phyloP scores from a whole-genome alignment of 2,113 vertebrate genomes.

The Mobula hypostoma region DNA sequence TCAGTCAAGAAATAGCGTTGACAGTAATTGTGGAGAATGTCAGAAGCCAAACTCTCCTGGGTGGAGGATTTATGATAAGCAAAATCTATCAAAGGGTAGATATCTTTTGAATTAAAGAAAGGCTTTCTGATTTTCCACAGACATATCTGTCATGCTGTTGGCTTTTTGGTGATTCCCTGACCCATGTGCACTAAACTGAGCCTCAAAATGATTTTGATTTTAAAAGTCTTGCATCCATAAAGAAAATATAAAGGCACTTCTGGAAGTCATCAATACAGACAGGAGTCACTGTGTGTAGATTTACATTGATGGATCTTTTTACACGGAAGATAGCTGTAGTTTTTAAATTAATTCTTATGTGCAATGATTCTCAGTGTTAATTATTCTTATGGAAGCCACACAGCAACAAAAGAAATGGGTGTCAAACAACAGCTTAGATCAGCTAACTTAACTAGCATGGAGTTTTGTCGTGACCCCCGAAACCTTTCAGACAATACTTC shows the following conservation, averaged over 20 bases:
- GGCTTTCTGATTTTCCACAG: not conserved
- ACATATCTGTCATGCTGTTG: not conserved
- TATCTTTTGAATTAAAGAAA: not conserved
- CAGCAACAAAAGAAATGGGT: not conserved
- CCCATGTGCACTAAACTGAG: not conserved
- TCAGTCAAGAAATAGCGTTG: constrained; percentile 2
- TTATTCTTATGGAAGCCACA: not conserved
- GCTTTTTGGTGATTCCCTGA: not conserved
- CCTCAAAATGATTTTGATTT: not conserved
- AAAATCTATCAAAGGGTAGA: not conserved
- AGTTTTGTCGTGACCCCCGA: too few relatives aligned
- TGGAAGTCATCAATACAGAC: not conserved
- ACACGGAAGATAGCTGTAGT: not conserved
- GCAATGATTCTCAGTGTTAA: not conserved
- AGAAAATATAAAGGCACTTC: not conserved
- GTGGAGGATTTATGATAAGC: not conserved
- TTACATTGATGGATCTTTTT: not conserved
- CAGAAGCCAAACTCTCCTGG: not conserved
- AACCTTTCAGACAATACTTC: not conserved
- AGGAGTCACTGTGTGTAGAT: not conserved
- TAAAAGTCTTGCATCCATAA: not conserved
- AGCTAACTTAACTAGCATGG: not conserved
- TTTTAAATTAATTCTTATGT: not conserved
- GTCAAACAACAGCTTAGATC: not conserved
- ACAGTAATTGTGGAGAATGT: constrained; percentile 10